Conservation (phyloP, 2,113 vertebrate species). For the Addax nasomaculatus region DNA sequence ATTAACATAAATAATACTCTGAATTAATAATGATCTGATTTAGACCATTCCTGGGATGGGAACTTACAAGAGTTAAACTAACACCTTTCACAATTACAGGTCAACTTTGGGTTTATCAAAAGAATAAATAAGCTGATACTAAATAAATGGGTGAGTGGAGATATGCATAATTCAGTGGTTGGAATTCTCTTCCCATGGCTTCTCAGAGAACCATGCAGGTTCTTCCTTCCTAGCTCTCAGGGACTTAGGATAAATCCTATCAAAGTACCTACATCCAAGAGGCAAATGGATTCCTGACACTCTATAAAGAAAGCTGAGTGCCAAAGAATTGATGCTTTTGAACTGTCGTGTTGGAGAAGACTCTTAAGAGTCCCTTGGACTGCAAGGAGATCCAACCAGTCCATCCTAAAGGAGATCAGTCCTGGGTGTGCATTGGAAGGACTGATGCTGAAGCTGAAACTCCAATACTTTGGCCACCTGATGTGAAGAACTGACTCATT, state of each 20-base stretch:
- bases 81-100: not conserved
- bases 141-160: not conserved
- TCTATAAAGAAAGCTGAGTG: not conserved
- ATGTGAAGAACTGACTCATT: not conserved
- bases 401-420: not conserved
- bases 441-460: not conserved
- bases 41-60: not conserved
- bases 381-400: not conserved
- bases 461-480: not conserved
- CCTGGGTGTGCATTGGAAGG: not conserved
- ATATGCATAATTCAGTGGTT: not conserved
- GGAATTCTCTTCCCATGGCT: not conserved
- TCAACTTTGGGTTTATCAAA: not conserved
- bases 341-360: not conserved
- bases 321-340: not conserved
- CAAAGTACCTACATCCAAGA: not conserved
- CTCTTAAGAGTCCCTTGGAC: not conserved
- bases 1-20: not conserved
- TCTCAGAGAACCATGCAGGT: not conserved
- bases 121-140: not conserved
- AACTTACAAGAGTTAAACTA: not conserved
- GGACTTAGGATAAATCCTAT: not conserved
- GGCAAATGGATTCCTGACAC: not conserved
- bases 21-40: not conserved
- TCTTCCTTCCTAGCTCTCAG: not conserved